Evolutionary conservation across 2,888 invertebrate genomes (phyloP), one percentile per base, ranked within the genome.

Genomic region (Philhelius pedissequus): DNA sequence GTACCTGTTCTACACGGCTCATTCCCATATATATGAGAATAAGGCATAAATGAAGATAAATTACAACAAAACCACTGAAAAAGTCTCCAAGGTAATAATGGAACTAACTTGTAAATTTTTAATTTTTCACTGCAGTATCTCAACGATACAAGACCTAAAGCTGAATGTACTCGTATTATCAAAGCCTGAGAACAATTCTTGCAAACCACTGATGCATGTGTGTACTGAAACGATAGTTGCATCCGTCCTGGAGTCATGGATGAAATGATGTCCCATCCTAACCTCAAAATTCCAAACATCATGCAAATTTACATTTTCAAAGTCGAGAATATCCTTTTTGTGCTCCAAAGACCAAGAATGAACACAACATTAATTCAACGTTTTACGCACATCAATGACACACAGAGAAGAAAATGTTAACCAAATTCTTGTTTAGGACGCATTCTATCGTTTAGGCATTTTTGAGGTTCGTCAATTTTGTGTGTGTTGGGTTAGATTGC

Each of bases 251-350:
- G 15, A 38, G 48, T 48, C 18, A 45, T 45, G 32, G n/a, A 64
- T 27, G 18, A 43, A 64, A 64, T 48, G 6, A 64, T 64, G 64
- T 64, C 20, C 45, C 48, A 32, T 64, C 22, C 64, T 45, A 18
- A 64, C 74, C 52, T 64, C 74, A 50, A 66, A 74, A 70, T 70
- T 64, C 38, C 30, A 48, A 76, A 58, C 32, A 38, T 58, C 64
- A 66, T 35, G 18, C 32, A 71, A 76, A 76, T 76, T 76, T 71
- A 64, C 81, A 76, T 81, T 71, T 66, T 56, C 56, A 20, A 62
- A 45, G 62, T 32, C 40, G 22, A 25, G 54, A 75, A 50, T 66
- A 40, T 64, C 64, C 48, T 45, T 75, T 79, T 52, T 60, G n/a
- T 52, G 66, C 38, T 70, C 13, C 8, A 20, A 71, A 56, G 64